phyloP scores from a whole-genome alignment of 2,113 vertebrate genomes.

The Archilochus colubris region DNA sequence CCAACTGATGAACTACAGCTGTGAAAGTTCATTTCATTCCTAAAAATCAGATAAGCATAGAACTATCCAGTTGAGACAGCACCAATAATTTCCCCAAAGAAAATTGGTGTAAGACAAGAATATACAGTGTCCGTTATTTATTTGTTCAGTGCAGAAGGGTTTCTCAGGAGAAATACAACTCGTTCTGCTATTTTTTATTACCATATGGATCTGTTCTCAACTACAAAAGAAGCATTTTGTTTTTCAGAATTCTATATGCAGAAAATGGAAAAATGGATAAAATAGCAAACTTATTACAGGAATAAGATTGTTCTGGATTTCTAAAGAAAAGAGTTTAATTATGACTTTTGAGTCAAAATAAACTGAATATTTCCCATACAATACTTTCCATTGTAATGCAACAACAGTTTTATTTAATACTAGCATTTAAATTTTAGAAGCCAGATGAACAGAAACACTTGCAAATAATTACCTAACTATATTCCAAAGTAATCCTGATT shows the following conservation, averaged over 20 bases:
- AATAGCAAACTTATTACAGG: not conserved
- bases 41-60: not conserved
- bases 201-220: not conserved
- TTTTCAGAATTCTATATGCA: not conserved
- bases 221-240: not conserved
- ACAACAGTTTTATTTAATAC: not conserved
- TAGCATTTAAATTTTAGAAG: conserved; percentile 1
- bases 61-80: not conserved
- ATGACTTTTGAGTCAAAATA: not conserved
- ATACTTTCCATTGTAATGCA: not conserved
- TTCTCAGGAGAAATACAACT: conserved; percentile 12
- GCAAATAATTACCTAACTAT: not conserved
- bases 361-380: not conserved
- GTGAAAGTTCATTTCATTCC: not conserved
- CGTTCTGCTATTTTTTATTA: not conserved
- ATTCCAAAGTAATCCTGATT: not conserved
- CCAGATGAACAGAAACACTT: not conserved
- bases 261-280: not conserved
- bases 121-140: not conserved
- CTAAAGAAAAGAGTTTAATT: not conserved
- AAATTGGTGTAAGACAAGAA: not conserved
- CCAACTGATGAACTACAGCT: not conserved
- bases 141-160: conserved; percentile 13
- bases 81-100: conserved; percentile 45
- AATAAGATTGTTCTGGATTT: not conserved